phyloP scores from a whole-genome alignment of 2,113 vertebrate species.

The Amblyornis subalaris region DNA sequence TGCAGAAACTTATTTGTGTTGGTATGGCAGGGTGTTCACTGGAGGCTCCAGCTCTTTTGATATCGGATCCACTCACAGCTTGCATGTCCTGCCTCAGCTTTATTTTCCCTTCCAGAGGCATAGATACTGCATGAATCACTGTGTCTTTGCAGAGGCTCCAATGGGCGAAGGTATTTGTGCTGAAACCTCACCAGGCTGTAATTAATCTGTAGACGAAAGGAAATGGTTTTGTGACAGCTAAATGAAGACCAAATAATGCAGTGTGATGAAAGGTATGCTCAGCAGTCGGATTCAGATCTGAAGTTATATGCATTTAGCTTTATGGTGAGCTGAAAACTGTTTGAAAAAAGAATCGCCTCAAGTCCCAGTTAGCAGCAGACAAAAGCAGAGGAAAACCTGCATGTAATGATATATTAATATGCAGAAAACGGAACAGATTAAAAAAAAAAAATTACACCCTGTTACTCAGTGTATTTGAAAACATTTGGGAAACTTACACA shows the following conservation, averaged over 20 bases:
- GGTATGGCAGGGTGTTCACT: slow-evolving; percentile 17
- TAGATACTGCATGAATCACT: slow-evolving; percentile 58
- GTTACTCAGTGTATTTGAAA: background rate
- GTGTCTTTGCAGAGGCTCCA: slow-evolving; percentile 43
- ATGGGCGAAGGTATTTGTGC: slow-evolving; percentile 12
- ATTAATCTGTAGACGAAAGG: slow-evolving; percentile 61
- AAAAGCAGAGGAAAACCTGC: background rate
- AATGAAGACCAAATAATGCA: slow-evolving; percentile 57
- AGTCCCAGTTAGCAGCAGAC: background rate
- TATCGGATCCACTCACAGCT: slow-evolving; percentile 46
- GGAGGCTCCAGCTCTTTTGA: slow-evolving; percentile 56
- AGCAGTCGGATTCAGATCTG: background rate
- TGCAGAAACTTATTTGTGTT: slow-evolving; percentile 51
- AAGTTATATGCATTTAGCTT: slow-evolving; percentile 9
- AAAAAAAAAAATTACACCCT: background rate
- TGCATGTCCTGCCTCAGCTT: slow-evolving; percentile 19
- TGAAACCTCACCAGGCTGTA: slow-evolving; percentile 53
- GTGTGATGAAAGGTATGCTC: slow-evolving; percentile 53
- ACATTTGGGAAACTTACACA: background rate
- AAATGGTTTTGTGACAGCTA: slow-evolving; percentile 65
- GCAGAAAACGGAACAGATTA: background rate
- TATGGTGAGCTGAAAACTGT: background rate
- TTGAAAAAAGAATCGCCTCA: background rate
- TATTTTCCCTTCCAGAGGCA: slow-evolving; percentile 46
- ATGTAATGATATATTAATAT: background rate